phyloP scores from a whole-genome alignment of 2,888 invertebrate species.

The Leptinotarsa rubiginosa region DNA sequence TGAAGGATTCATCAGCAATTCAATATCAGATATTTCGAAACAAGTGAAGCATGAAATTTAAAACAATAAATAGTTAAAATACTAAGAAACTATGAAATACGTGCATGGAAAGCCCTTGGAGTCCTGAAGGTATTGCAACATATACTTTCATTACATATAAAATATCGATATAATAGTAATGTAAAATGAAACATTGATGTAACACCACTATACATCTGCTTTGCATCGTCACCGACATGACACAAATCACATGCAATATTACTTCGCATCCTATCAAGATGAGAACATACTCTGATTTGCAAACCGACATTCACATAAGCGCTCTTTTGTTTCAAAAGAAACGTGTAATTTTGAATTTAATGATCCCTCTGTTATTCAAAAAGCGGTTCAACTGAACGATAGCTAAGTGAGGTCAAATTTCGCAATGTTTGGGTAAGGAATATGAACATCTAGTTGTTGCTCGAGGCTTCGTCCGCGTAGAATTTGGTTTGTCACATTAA shows the following conservation, averaged over 20 bases:
- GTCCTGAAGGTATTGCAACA: no score
- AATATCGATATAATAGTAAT: no score
- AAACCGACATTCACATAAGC: background rate
- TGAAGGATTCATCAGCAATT: no score
- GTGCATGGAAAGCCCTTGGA: no score
- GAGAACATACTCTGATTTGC: slow-evolving; percentile 11
- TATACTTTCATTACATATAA: no score
- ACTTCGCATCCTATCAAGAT: slow-evolving; percentile 4
- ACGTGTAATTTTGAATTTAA: slow-evolving; percentile 29
- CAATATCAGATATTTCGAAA: no score
- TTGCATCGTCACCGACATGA: background rate
- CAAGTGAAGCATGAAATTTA: no score
- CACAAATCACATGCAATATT: background rate
- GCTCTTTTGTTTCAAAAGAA: slow-evolving; percentile 17
- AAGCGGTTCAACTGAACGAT: slow-evolving; percentile 16
- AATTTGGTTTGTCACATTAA: no score
- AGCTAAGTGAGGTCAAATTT: slow-evolving; percentile 11
- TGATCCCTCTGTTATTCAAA: slow-evolving; percentile 31
- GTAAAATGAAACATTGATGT: no score
- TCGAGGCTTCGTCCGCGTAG: no score
- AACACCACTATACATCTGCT: background rate
- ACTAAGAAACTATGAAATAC: no score
- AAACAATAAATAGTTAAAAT: no score
- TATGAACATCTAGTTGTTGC: background rate
- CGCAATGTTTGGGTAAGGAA: slow-evolving; percentile 7